Base-by-base conservation (phyloP, 2,113 vertebrate species). In the Hippolais icterina region DNA sequence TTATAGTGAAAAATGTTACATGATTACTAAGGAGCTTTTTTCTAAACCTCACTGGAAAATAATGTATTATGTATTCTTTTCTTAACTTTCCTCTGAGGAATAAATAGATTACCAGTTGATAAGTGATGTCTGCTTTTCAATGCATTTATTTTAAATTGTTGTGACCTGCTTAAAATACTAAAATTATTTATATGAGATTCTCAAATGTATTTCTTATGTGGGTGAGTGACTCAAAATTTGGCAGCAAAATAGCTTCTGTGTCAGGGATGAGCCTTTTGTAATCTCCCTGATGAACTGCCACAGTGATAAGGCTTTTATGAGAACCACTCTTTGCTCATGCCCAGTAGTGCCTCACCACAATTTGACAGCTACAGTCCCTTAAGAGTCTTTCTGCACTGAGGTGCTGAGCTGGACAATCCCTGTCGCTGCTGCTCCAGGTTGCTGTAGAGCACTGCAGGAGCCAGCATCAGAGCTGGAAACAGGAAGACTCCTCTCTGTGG, bases 181-280 rank as follows among this genome's bases (percentile, higher is more conserved):
- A 12, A 77, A 66, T 42, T 57, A 60, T 77, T 83, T 77, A 31
- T 29, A 41, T 39, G 46, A 86, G 29, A 28, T 54, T 28, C 42
- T 88, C 11, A 5, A 41, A n/a, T 46, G 14, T 42, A 50, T 80
- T 88, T 86, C 57, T 86, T 39, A 24, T 22, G 54, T 15, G 39
- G n/a, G 29, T 42, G 33, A 94, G 33, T n/a, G 50, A 66, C 59
- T 95, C 72, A 53, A 80, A 85, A 93, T 83, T 70, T 92, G 92
- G 71, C 83, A 90, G 71, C 29, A 83, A 61, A 94, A 83, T 29
- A 65, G 35, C 53, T 76, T 80, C 39, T 79, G 46, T 94, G 71
- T 53, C 54, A 83, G 39, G 46, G 59, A 80, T 59, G 79, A 83
- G 83, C 59, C 79, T 90, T 69, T 66, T 49, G 37, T 63, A 90